A percentile compares a stretch with the other conserved stretches of the same genome.
Evolutionary conservation across 2,888 invertebrate genomes (phyloP).

Genomic region (Phania funesta): DNA sequence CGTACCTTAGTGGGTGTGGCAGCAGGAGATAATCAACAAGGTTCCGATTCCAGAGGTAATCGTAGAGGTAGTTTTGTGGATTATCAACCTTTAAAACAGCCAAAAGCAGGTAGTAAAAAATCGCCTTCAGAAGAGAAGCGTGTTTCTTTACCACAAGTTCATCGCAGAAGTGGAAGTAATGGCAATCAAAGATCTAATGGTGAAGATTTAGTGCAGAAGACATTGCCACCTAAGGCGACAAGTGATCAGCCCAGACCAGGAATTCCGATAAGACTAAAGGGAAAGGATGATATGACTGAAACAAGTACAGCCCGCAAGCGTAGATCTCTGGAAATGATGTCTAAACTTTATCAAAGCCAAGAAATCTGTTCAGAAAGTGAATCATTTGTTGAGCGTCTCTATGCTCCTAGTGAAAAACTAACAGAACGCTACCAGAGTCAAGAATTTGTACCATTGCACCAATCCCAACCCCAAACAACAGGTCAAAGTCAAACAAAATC

Average conservation of each 20-base stretch:
- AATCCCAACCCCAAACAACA: slow-evolving; percentile 39
- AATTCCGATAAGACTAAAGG: slow-evolving; percentile 74
- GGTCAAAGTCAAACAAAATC: slow-evolving; percentile 62
- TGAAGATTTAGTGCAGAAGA: slow-evolving; percentile 71
- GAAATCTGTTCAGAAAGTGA: slow-evolving; percentile 82
- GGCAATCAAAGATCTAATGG: slow-evolving; percentile 71
- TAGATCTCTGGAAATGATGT: slow-evolving; percentile 81
- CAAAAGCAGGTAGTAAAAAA: slow-evolving; percentile 73
- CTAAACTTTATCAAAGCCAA: slow-evolving; percentile 83
- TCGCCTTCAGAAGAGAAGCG: slow-evolving; percentile 76
- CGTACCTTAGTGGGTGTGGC: slow-evolving; percentile 85
- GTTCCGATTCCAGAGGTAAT: slow-evolving; percentile 65
- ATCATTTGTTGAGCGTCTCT: slow-evolving; percentile 83
- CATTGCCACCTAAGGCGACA: slow-evolving; percentile 66
- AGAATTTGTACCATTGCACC: slow-evolving; percentile 82
- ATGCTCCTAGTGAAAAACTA: slow-evolving; percentile 84
- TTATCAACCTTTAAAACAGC: slow-evolving; percentile 78
- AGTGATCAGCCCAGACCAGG: slow-evolving; percentile 63
- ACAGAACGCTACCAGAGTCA: slow-evolving; percentile 85
- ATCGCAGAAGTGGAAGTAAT: slow-evolving; percentile 75
- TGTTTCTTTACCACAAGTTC: slow-evolving; percentile 75
- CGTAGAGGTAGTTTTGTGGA: slow-evolving; percentile 74
- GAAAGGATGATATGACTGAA: slow-evolving; percentile 70
- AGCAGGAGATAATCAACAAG: slow-evolving; percentile 80
- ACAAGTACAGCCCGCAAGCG: slow-evolving; percentile 80